Conservation (phyloP, 2,888 invertebrate species). For the Keiferia lycopersicella region DNA sequence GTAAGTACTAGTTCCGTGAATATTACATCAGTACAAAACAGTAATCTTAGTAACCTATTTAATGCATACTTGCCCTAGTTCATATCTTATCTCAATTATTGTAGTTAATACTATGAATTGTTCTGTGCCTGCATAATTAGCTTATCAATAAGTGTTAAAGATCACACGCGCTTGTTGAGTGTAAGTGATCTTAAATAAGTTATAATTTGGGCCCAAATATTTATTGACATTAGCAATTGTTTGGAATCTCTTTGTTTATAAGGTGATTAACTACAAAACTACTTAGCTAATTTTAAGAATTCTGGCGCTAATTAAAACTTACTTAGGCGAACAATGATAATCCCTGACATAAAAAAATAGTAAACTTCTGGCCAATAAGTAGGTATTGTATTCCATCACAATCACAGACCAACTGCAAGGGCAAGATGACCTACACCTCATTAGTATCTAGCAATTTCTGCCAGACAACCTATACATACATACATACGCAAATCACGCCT, state of each 20-base stretch:
- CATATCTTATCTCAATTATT: conserved; percentile 1
- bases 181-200: neutral
- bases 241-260: neutral
- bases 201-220: neutral
- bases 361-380: too few relatives aligned
- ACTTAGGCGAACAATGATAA: too few relatives aligned
- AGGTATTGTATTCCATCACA: too few relatives aligned
- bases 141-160: neutral
- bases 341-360: too few relatives aligned
- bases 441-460: too few relatives aligned
- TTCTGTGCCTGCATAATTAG: neutral
- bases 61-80: neutral
- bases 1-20: too few relatives aligned
- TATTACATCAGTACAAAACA: neutral
- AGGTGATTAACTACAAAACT: neutral
- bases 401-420: too few relatives aligned
- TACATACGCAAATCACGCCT: too few relatives aligned
- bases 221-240: neutral
- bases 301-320: too few relatives aligned
- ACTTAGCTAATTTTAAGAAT: too few relatives aligned
- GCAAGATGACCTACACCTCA: too few relatives aligned
- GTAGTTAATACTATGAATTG: neutral
- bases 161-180: neutral
- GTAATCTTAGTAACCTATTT: conserved; percentile 2
- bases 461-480: too few relatives aligned